Percentiles rank a stretch among this genome's conserved stretches.
phyloP scores from a whole-genome alignment of 2,888 invertebrate species.

The Hydrotaea diabolus region DNA sequence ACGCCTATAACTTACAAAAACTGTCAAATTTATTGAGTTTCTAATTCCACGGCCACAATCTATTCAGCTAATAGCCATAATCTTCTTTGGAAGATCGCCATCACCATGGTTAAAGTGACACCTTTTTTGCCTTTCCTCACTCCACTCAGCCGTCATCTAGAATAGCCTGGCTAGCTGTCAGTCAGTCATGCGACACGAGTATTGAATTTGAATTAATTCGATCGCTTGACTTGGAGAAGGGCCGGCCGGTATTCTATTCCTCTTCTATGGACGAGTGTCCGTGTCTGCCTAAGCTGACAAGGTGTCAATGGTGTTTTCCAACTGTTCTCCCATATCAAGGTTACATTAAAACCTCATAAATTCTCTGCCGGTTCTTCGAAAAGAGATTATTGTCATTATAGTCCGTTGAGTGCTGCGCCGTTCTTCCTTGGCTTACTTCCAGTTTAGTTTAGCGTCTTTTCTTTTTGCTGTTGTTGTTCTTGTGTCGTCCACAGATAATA shows the following conservation, averaged over 20 bases:
- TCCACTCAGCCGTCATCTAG: neutral
- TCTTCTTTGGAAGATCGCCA: constrained; percentile 51
- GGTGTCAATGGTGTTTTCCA: constrained; percentile 50
- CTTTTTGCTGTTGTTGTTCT: neutral
- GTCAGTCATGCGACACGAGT: constrained; percentile 16
- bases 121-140: constrained; percentile 13
- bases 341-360: constrained; percentile 47
- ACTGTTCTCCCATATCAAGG: constrained; percentile 46
- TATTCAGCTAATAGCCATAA: constrained; percentile 46
- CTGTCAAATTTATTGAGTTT: constrained; percentile 54
- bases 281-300: constrained; percentile 56
- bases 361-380: constrained; percentile 17
- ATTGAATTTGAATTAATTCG: constrained; percentile 20
- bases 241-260: neutral
- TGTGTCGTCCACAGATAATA: constrained; percentile 39
- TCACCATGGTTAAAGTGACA: constrained; percentile 39
- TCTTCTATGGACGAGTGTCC: constrained; percentile 9
- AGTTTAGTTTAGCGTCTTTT: neutral
- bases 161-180: neutral
- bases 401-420: neutral
- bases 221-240: neutral
- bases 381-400: constrained; percentile 6
- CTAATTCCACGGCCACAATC: constrained; percentile 31
- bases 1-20: constrained; percentile 57
- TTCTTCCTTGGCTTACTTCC: constrained; percentile 19